Evolutionary conservation across 2,797 vertebrate genomes (phyloP).

Genomic region (Oryzias sinensis): DNA sequence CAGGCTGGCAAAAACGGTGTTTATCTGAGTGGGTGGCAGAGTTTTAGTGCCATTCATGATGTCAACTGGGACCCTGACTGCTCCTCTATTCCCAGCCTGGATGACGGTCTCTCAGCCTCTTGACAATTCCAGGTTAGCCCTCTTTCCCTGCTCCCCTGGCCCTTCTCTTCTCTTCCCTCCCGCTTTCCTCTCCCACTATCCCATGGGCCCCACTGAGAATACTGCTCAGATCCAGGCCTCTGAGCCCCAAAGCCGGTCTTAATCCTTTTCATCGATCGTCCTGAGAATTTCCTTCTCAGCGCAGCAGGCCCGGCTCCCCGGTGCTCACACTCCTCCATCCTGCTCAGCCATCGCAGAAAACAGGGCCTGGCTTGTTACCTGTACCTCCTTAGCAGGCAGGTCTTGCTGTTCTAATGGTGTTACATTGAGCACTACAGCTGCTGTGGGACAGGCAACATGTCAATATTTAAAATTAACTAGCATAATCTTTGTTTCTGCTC

Average conservation of each 20-base stretch:
- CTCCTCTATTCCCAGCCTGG: slow-evolving; percentile 62
- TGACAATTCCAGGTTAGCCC: slow-evolving; percentile 84
- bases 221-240: slow-evolving; percentile 79
- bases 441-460: slow-evolving; percentile 4
- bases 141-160: slow-evolving; percentile 54
- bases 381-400: slow-evolving; percentile 43
- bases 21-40: slow-evolving; percentile 54
- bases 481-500: slow-evolving; percentile 1
- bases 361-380: slow-evolving; percentile 38
- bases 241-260: slow-evolving; percentile 82
- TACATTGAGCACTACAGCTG: slow-evolving; percentile 15
- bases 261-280: slow-evolving; percentile 83
- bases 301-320: slow-evolving; percentile 67
- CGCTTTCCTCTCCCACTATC: slow-evolving; percentile 69
- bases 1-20: slow-evolving; percentile 32
- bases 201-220: slow-evolving; percentile 75
- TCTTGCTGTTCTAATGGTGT: slow-evolving; percentile 35
- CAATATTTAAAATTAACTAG: slow-evolving; percentile 2
- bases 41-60: slow-evolving; percentile 49
- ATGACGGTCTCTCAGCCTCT: slow-evolving; percentile 71
- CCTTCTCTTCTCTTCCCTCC: slow-evolving; percentile 64
- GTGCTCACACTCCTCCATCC: slow-evolving; percentile 59
- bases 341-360: slow-evolving; percentile 48
- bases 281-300: slow-evolving; percentile 82
- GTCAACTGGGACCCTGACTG: slow-evolving; percentile 61